Evolutionary conservation across 2,113 vertebrate genomes (phyloP).

Genomic region (Paracanthobrama guichenoti): DNA sequence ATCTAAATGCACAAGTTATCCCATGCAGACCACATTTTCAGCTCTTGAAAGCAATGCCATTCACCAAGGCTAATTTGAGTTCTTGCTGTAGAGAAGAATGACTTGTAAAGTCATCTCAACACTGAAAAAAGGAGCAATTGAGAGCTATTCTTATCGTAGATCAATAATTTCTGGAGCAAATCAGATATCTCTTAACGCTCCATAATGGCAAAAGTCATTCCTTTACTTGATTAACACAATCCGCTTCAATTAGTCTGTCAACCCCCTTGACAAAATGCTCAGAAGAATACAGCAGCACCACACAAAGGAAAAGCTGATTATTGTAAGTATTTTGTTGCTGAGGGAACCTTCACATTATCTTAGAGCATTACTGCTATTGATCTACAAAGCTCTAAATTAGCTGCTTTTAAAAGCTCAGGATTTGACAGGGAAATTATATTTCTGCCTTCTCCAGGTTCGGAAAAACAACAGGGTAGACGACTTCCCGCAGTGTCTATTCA

Average conservation of each 20-base stretch:
- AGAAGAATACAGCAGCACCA: not conserved
- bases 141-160: slow-evolving; percentile 5
- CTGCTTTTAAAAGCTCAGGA: slow-evolving; percentile 18
- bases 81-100: not conserved
- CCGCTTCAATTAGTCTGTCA: slow-evolving; percentile 26
- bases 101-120: not conserved
- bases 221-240: slow-evolving; percentile 36
- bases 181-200: slow-evolving; percentile 11
- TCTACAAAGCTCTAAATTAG: slow-evolving; percentile 22
- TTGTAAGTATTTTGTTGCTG: not conserved
- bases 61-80: not conserved
- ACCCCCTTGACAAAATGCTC: slow-evolving; percentile 14
- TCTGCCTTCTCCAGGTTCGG: not conserved
- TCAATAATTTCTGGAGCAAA: slow-evolving; percentile 22
- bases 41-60: slow-evolving; percentile 2
- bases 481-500: not conserved
- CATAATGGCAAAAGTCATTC: slow-evolving; percentile 17
- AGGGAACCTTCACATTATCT: slow-evolving; percentile 26
- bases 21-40: not conserved
- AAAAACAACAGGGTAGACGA: not conserved
- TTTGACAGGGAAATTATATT: slow-evolving; percentile 36
- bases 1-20: no score
- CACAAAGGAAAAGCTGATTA: slow-evolving; percentile 35
- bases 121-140: not conserved
- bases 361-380: slow-evolving; percentile 32